Evolutionary conservation across 2,113 vertebrate genomes (phyloP).

Genomic region (Formicarius rufipectus): DNA sequence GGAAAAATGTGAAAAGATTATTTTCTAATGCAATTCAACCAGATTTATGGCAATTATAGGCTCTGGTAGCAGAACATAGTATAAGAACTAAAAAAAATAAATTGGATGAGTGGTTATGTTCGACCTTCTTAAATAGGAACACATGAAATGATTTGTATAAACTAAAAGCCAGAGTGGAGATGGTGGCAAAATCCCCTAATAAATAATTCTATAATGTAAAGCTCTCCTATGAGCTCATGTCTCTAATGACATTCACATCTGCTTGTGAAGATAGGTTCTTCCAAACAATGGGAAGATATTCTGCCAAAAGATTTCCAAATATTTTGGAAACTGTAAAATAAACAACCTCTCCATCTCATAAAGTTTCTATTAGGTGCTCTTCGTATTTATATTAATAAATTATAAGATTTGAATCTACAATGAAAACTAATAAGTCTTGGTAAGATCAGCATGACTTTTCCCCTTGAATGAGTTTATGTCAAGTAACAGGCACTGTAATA

Average conservation of each 20-base stretch:
- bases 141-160: not conserved
- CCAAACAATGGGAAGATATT: not conserved
- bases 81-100: not conserved
- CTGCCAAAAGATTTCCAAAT: not conserved
- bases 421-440: not conserved
- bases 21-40: slow-evolving; percentile 56
- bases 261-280: not conserved
- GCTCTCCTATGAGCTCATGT: not conserved
- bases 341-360: not conserved
- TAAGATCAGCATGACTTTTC: slow-evolving; percentile 19
- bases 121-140: slow-evolving; percentile 13
- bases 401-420: not conserved
- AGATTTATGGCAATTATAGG: slow-evolving; percentile 42
- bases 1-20: slow-evolving; percentile 48
- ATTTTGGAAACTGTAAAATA: not conserved
- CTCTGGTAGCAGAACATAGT: slow-evolving; percentile 25
- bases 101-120: not conserved
- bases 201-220: not conserved
- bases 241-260: not conserved
- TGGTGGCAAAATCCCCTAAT: not conserved
- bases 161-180: not conserved
- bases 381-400: not conserved
- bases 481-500: not conserved
- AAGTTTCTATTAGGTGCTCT: not conserved
- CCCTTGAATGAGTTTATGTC: not conserved